These are phyloP conservation scores for Latrodectus elegans DNA, from an alignment of 2,888 invertebrate genomes.

Conservation along the genomic window DNA sequence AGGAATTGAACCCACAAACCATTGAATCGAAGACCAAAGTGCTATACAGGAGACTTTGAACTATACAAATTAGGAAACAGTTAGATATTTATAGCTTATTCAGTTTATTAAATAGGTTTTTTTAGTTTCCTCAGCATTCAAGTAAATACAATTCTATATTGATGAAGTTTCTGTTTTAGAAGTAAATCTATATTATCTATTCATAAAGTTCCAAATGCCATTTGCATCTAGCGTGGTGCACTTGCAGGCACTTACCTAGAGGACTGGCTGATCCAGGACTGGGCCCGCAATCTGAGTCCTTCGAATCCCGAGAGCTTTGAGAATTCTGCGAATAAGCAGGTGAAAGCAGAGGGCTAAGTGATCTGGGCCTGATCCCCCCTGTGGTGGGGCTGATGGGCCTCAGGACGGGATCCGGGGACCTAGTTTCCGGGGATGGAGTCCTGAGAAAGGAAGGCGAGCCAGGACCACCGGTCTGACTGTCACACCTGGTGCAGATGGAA, in stretches of 20 bases:
- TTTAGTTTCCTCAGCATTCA: no score
- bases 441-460: constrained; percentile 46
- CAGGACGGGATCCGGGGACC: constrained; percentile 84
- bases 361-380: constrained; percentile 58
- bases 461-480: constrained; percentile 48
- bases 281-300: constrained; percentile 58
- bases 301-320: constrained; percentile 55
- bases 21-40: no score
- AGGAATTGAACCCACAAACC: no score
- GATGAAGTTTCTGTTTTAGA: no score
- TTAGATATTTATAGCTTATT: no score
- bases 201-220: no score
- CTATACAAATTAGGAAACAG: no score
- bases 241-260: constrained; percentile 45
- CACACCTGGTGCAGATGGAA: constrained; percentile 58
- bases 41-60: no score
- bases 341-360: constrained; percentile 68
- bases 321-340: constrained; percentile 63
- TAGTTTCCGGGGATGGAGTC: constrained; percentile 82
- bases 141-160: no score
- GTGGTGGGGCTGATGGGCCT: constrained; percentile 54
- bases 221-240: no score
- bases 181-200: no score
- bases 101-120: no score
- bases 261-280: constrained; percentile 69